A percentile compares a stretch with the other conserved stretches of the same genome.
Evolutionary conservation across 2,888 invertebrate species (phyloP).

Genomic region (Leucophenga montana): DNA sequence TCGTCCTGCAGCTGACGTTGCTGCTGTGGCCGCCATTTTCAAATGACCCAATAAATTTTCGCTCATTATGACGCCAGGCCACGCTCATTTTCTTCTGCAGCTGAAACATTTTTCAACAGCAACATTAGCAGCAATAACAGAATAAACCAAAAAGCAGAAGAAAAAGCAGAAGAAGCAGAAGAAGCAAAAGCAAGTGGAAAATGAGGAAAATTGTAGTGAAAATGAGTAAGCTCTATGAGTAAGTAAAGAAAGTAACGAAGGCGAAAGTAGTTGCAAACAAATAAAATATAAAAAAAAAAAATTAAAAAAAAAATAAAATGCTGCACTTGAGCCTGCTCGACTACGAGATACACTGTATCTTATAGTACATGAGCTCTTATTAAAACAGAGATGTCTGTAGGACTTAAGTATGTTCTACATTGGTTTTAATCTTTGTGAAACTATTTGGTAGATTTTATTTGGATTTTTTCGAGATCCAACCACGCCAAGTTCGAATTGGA

Average conservation of each 20-base stretch:
- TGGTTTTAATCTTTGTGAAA: too few species aligned
- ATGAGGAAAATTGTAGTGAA: neutral
- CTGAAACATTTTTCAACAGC: constrained; percentile 17
- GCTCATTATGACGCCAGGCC: constrained; percentile 65
- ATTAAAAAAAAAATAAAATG: neutral
- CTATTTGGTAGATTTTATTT: too few species aligned
- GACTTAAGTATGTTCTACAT: too few species aligned
- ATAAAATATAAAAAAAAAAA: constrained; percentile 53
- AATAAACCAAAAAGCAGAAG: neutral
- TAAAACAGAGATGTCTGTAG: too few species aligned
- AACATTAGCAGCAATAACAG: constrained; percentile 20
- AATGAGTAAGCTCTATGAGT: neutral
- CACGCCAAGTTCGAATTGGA: too few species aligned
- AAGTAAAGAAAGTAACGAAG: constrained; percentile 12
- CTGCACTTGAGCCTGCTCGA: too few species aligned
- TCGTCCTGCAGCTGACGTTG: too few species aligned
- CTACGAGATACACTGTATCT: too few species aligned
- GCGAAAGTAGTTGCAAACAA: constrained; percentile 40
- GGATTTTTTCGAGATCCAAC: too few species aligned
- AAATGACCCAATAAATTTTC: constrained; percentile 66
- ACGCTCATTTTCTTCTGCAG: constrained; percentile 48
- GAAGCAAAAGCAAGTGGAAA: neutral
- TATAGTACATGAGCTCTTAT: too few species aligned
- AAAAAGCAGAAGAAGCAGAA: neutral
- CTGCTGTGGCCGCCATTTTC: constrained; percentile 50